Evolutionary conservation across 2,888 invertebrate species (phyloP).

Genomic region (Eristalinus aeneus): DNA sequence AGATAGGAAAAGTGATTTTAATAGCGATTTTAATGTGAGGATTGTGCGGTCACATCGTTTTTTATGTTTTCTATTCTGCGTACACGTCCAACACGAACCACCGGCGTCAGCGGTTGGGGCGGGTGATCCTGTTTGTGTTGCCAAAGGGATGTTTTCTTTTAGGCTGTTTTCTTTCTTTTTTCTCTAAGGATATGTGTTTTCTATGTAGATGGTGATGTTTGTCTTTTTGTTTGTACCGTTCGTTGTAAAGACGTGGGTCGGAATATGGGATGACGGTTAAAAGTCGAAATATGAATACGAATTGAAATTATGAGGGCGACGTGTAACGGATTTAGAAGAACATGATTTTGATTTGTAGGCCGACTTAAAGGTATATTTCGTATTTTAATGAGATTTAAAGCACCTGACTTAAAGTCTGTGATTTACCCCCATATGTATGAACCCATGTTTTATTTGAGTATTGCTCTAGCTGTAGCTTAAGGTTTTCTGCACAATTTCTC

Average conservation of each 20-base stretch:
- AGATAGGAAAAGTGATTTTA: slow-evolving; percentile 70
- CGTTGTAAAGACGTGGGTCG: slow-evolving; percentile 27
- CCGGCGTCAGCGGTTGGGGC: neutral
- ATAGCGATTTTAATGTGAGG: slow-evolving; percentile 70
- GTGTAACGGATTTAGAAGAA: slow-evolving; percentile 65
- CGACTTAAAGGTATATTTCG: slow-evolving; percentile 59
- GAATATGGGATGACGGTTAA: slow-evolving; percentile 53
- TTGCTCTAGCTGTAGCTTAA: too few relatives aligned
- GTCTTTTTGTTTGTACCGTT: slow-evolving; percentile 6
- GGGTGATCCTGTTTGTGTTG: slow-evolving; percentile 45
- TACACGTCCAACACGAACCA: neutral
- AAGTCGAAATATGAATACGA: slow-evolving; percentile 58
- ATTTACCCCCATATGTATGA: too few relatives aligned
- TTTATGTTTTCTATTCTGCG: slow-evolving; percentile 56
- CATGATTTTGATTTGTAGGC: slow-evolving; percentile 69
- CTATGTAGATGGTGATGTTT: slow-evolving; percentile 10
- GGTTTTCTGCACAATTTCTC: too few relatives aligned
- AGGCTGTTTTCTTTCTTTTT: slow-evolving; percentile 20
- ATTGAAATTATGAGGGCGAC: slow-evolving; percentile 53
- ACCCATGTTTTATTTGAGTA: too few relatives aligned
- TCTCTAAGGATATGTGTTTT: neutral
- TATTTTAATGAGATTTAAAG: slow-evolving; percentile 58
- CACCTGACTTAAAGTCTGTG: slow-evolving; percentile 48
- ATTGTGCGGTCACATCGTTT: slow-evolving; percentile 71
- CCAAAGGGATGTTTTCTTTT: slow-evolving; percentile 63